Evolutionary conservation across 2,113 vertebrate genomes (phyloP).

Genomic region (Petroica traversi): DNA sequence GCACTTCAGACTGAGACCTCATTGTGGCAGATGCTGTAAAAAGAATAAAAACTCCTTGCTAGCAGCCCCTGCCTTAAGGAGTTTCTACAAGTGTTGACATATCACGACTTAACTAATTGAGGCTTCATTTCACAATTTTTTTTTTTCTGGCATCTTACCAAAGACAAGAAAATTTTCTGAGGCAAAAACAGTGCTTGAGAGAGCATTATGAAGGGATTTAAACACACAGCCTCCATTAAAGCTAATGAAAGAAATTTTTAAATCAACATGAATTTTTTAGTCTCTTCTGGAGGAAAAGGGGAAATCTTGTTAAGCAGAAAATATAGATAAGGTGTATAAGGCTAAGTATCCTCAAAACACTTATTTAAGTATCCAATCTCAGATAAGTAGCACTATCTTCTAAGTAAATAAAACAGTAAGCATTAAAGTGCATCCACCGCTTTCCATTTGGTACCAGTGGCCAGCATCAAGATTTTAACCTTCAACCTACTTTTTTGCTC

Average conservation of each 20-base stretch:
- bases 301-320: not conserved
- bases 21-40: not conserved
- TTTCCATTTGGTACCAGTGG: not conserved
- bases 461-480: not conserved
- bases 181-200: not conserved
- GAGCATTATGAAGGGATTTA: not conserved
- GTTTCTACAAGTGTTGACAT: slow-evolving; percentile 16
- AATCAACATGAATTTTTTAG: not conserved
- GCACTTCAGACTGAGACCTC: not conserved
- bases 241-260: not conserved
- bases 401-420: not conserved
- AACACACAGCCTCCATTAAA: not conserved
- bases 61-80: not conserved
- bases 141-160: slow-evolving; percentile 10
- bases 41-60: not conserved
- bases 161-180: slow-evolving; percentile 2
- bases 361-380: not conserved
- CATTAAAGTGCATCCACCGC: not conserved
- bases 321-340: not conserved
- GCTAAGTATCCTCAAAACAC: not conserved
- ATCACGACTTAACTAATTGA: slow-evolving; percentile 21
- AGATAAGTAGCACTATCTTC: not conserved
- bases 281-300: not conserved
- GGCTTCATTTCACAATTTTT: slow-evolving; percentile 5
- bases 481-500: not conserved